Percentiles rank a stretch among this genome's conserved stretches.
Evolutionary conservation across 2,797 vertebrate genomes (phyloP).

Genomic region (Clamator glandarius): DNA sequence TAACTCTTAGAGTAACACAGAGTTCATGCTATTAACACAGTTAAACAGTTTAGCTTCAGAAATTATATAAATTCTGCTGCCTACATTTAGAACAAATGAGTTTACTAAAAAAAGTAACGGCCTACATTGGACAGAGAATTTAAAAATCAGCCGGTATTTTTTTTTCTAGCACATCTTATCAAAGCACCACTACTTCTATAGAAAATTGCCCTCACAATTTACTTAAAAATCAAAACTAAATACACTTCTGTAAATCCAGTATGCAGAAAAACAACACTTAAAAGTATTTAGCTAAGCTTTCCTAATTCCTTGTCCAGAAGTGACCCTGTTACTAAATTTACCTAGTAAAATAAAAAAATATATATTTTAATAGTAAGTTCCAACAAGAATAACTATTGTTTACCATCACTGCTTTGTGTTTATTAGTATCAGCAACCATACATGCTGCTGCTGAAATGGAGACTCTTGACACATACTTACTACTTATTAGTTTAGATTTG

Average conservation of each 20-base stretch:
- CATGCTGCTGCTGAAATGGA: not conserved
- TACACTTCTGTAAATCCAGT: not conserved
- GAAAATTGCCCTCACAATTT: not conserved
- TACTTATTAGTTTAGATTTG: not conserved
- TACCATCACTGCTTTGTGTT: not conserved
- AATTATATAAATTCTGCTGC: not conserved
- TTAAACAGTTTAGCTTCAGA: not conserved
- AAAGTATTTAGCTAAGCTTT: not conserved
- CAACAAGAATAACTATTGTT: not conserved
- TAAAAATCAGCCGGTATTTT: not conserved
- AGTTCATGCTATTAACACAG: not conserved
- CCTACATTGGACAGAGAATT: not conserved
- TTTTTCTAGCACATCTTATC: not conserved
- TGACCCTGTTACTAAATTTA: not conserved
- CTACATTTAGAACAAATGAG: not conserved
- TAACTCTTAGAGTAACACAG: not conserved
- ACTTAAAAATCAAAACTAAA: slow-evolving; percentile 1
- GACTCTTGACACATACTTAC: not conserved
- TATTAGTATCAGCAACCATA: not conserved
- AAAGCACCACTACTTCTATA: not conserved
- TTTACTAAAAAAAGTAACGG: not conserved
- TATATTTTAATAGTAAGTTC: not conserved
- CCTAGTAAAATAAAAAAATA: too few species aligned
- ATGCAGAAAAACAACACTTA: not conserved
- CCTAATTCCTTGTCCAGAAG: not conserved